Evolutionary conservation across 2,888 invertebrate species (phyloP).

Genomic region (Phyto melanocephala): DNA sequence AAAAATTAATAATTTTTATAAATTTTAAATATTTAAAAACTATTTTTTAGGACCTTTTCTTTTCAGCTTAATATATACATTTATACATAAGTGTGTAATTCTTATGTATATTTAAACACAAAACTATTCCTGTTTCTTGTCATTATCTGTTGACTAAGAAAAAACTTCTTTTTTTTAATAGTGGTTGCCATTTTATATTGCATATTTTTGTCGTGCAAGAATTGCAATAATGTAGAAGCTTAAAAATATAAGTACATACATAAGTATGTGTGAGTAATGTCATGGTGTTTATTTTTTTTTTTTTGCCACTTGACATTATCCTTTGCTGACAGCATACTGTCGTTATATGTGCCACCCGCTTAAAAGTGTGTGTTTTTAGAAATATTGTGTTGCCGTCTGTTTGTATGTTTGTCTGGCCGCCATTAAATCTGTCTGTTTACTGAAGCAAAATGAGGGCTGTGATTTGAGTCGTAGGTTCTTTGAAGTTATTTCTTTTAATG

Average conservation of each 20-base stretch:
- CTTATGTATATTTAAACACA: background rate
- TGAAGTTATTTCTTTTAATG: conserved; percentile 1
- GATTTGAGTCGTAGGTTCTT: conserved; percentile 2
- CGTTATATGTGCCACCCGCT: conserved; percentile 28
- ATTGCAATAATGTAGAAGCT: background rate
- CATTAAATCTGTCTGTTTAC: background rate
- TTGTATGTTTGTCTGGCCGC: background rate
- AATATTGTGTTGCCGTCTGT: background rate
- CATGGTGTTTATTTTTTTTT: conserved; percentile 5
- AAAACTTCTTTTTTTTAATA: conserved; percentile 25
- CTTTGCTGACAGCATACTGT: conserved; percentile 52
- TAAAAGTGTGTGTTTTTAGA: conserved; percentile 9
- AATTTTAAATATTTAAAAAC: too few relatives aligned
- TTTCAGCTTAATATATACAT: too few relatives aligned
- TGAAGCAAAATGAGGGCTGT: conserved; percentile 15
- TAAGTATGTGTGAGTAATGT: conserved; percentile 14
- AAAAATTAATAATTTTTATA: too few relatives aligned
- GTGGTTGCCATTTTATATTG: conserved; percentile 53
- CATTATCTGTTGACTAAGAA: conserved; percentile 15
- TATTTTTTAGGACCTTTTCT: too few relatives aligned
- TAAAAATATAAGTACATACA: background rate
- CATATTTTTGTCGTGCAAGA: background rate
- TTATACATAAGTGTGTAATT: too few relatives aligned
- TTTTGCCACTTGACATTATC: conserved; percentile 47
- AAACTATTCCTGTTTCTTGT: background rate